Percentiles rank a stretch among this genome's conserved stretches.
Evolutionary conservation across 2,113 vertebrate genomes (phyloP).

Genomic region (Tichodroma muraria): DNA sequence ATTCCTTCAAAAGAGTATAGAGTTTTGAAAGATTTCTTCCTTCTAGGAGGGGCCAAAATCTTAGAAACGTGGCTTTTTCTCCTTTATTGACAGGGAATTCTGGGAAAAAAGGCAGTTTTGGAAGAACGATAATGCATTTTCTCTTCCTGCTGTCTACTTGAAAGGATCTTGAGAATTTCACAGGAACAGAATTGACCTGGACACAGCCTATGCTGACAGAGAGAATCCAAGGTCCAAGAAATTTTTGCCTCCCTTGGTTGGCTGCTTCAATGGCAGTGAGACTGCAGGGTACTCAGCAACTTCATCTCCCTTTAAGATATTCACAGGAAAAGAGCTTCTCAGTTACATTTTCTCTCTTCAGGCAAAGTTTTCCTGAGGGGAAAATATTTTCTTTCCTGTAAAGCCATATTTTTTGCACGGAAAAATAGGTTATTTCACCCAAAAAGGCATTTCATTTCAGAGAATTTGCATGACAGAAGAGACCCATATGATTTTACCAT

Average conservation of each 20-base stretch:
- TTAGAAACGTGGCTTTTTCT: accelerated
- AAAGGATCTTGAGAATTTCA: not conserved
- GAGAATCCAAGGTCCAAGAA: not conserved
- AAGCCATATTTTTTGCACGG: not conserved
- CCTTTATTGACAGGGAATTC: not conserved
- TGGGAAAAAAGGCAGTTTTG: not conserved
- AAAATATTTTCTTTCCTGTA: not conserved
- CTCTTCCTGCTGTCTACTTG: not conserved
- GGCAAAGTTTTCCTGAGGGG: not conserved
- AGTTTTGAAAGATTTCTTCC: not conserved
- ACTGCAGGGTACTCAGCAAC: not conserved
- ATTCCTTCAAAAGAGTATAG: not conserved
- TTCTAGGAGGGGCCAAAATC: not conserved
- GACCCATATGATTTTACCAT: not conserved
- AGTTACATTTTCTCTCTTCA: not conserved
- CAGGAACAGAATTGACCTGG: not conserved
- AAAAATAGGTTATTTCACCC: not conserved
- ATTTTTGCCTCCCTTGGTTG: not conserved
- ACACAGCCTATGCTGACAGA: not conserved
- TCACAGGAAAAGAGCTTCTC: not conserved
- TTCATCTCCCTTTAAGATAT: not conserved
- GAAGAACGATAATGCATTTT: not conserved
- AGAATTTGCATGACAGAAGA: not conserved
- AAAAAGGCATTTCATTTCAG: not conserved
- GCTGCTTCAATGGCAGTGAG: not conserved